These are phyloP conservation scores for Subanguina moxae DNA, from an alignment of 1,140 invertebrate species.

Conservation along the genomic window DNA sequence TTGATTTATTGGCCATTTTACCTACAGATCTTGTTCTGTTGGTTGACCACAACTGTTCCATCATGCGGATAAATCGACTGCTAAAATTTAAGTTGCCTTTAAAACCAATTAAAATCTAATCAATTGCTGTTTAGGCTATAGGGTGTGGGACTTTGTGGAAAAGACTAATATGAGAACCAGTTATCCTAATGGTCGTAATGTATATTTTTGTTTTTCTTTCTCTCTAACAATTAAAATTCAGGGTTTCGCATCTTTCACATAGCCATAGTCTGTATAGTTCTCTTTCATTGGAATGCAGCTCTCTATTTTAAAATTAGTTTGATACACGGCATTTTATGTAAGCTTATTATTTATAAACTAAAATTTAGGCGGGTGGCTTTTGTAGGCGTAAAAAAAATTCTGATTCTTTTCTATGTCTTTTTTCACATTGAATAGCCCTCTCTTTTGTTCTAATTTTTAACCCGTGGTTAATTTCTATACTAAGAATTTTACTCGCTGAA, in stretches of 20 bases:
- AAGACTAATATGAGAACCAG: constrained; percentile 48
- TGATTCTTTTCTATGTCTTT: constrained; percentile 1
- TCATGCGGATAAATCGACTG: constrained; percentile 35
- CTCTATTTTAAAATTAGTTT: constrained; percentile 48
- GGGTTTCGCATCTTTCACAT: constrained; percentile 50
- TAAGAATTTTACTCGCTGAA: too few species aligned
- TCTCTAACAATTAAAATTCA: too few species aligned
- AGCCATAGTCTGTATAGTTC: constrained; percentile 39
- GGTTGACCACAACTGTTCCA: constrained; percentile 18
- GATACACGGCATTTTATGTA: constrained; percentile 38
- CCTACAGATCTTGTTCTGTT: constrained; percentile 37
- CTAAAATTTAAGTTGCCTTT: too few species aligned
- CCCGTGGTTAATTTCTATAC: too few species aligned
- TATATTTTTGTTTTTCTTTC: too few species aligned
- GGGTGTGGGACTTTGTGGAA: constrained; percentile 39
- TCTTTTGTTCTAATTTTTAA: too few species aligned
- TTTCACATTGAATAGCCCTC: constrained; percentile 11
- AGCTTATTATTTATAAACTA: too few species aligned
- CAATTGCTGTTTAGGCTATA: constrained; percentile 18
- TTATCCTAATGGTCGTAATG: constrained; percentile 48
- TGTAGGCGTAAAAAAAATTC: too few species aligned
- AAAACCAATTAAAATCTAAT: too few species aligned
- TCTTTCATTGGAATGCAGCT: constrained; percentile 49
- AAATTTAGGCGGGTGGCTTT: too few species aligned
- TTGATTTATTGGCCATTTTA: constrained; percentile 34